phyloP scores from a whole-genome alignment of 2,797 vertebrate species.

The Cyclura pinguis region DNA sequence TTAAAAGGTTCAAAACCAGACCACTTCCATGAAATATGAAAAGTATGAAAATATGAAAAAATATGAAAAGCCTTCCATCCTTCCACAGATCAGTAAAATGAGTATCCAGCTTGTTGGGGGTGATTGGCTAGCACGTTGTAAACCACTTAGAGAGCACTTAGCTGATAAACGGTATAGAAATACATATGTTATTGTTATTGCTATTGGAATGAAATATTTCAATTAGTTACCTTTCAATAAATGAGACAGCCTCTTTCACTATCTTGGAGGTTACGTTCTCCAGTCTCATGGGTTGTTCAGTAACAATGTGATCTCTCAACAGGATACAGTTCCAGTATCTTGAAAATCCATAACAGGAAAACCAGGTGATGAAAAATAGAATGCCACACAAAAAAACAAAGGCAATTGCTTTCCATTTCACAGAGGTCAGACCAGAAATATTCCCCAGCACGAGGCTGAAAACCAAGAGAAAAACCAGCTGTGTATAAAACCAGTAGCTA shows the following conservation, averaged over 20 bases:
- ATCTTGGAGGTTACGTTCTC: constrained; percentile 81
- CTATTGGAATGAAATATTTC: neutral
- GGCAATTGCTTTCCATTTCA: constrained; percentile 76
- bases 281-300: constrained; percentile 86
- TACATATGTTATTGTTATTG: no score
- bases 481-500: constrained; percentile 70
- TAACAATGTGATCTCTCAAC: constrained; percentile 87
- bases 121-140: no score
- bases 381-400: constrained; percentile 66
- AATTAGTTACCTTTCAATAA: constrained; percentile 83
- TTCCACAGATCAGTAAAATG: no score
- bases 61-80: no score
- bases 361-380: constrained; percentile 81
- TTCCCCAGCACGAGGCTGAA: constrained; percentile 79
- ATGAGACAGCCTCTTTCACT: constrained; percentile 83
- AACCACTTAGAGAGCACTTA: no score
- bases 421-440: constrained; percentile 71
- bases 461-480: constrained; percentile 74
- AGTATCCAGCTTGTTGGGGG: no score
- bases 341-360: constrained; percentile 80
- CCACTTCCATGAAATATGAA: neutral
- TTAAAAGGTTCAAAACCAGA: neutral
- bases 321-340: constrained; percentile 90
- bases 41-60: no score
- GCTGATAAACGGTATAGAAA: no score